Conservation (phyloP, 2,797 vertebrate genomes). For the Coregonus suidteri region DNA sequence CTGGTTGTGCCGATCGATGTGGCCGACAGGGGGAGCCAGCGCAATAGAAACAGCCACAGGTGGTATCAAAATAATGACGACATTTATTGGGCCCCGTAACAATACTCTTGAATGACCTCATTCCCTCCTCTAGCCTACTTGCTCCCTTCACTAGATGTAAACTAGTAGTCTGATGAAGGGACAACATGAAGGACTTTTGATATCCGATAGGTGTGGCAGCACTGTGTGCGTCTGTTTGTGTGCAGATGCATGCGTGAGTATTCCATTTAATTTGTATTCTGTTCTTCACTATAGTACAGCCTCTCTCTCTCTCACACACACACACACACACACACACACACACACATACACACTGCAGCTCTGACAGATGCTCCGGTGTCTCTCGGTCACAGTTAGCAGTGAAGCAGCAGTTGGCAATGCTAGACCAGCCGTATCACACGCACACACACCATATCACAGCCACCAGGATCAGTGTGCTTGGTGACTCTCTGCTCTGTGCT, state of each 20-base stretch:
- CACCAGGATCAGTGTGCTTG: background rate
- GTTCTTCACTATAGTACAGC: background rate
- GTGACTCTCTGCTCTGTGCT: conserved; percentile 10
- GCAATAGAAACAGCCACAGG: background rate
- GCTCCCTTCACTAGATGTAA: background rate
- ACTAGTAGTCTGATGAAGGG: background rate
- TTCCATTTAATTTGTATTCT: background rate
- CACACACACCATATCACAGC: background rate
- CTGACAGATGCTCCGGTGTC: conserved; percentile 22
- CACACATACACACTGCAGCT: background rate
- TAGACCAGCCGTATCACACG: background rate
- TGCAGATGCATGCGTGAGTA: background rate
- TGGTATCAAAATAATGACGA: conserved; percentile 20
- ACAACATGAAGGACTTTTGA: too few species aligned
- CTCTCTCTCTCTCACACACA: background rate
- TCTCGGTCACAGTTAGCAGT: background rate
- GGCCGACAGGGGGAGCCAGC: conserved; percentile 23
- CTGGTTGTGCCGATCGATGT: background rate
- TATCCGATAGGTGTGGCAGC: background rate
- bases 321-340: background rate
- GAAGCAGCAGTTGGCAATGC: conserved; percentile 16
- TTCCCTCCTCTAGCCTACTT: background rate
- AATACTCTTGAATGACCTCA: background rate
- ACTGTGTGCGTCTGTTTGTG: background rate
- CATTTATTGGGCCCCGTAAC: conserved; percentile 2